Evolutionary conservation across 2,888 invertebrate genomes (phyloP).

Genomic region (Melipona beecheii): DNA sequence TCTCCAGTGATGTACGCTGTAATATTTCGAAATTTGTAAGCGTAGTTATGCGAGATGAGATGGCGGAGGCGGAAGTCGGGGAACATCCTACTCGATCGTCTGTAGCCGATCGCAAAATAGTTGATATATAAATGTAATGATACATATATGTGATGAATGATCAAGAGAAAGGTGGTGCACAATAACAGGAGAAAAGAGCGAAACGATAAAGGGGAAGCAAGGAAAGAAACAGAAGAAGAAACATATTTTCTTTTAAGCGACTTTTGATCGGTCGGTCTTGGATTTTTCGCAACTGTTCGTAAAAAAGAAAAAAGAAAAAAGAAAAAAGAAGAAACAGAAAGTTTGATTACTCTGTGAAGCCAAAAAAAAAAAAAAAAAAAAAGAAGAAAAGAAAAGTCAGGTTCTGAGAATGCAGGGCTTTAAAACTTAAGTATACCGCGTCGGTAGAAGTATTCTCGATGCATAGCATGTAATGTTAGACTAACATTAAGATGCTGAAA

Average conservation of each 20-base stretch:
- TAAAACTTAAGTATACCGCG: constrained; percentile 27
- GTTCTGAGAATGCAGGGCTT: constrained; percentile 14
- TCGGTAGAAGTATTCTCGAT: constrained; percentile 39
- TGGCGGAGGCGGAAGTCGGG: constrained; percentile 22
- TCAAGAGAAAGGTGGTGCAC: constrained; percentile 40
- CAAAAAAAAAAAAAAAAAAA: background rate
- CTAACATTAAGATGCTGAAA: constrained; percentile 56
- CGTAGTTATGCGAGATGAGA: constrained; percentile 1
- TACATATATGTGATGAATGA: constrained; percentile 40
- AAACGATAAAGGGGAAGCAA: background rate
- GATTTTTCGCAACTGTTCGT: constrained; percentile 10
- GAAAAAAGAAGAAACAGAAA: background rate
- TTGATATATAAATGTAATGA: constrained; percentile 32
- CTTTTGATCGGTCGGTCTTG: constrained; percentile 7
- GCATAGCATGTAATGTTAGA: constrained; percentile 38
- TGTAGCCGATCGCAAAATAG: constrained; percentile 43
- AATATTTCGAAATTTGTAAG: constrained; percentile 43
- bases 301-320: background rate
- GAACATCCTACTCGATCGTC: constrained; percentile 42
- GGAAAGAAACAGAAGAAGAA: background rate
- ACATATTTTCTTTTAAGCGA: constrained; percentile 31
- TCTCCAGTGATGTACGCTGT: constrained; percentile 43
- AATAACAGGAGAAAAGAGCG: constrained; percentile 13
- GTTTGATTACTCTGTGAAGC: constrained; percentile 10
- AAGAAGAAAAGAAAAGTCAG: background rate